A percentile compares a stretch with the other conserved stretches of the same genome.
Evolutionary conservation across 2,797 vertebrate genomes (phyloP).

Genomic region (Arnoldichthys spilopterus): DNA sequence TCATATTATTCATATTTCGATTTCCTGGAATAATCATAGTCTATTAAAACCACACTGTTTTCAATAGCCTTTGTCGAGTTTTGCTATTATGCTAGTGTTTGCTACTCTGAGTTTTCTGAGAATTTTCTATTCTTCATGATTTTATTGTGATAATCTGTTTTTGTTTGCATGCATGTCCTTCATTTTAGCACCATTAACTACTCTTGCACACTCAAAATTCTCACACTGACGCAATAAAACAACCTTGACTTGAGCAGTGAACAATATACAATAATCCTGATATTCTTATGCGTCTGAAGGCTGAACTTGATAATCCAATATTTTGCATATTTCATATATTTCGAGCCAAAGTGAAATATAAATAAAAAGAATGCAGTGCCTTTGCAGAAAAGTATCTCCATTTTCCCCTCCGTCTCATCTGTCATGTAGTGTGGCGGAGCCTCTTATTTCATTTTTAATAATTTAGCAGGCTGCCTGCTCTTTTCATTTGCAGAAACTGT

Average conservation of each 20-base stretch:
- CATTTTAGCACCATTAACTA: not conserved
- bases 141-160: not conserved
- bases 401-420: slow-evolving; percentile 50
- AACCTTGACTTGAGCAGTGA: not conserved
- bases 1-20: too few relatives aligned
- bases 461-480: slow-evolving; percentile 57
- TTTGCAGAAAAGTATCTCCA: slow-evolving; percentile 56
- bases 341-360: slow-evolving; percentile 44
- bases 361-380: slow-evolving; percentile 47
- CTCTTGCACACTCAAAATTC: not conserved
- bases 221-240: not conserved
- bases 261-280: not conserved
- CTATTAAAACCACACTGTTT: too few relatives aligned
- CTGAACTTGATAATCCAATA: slow-evolving; percentile 11
- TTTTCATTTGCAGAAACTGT: slow-evolving; percentile 53
- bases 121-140: not conserved
- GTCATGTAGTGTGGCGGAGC: slow-evolving; percentile 54
- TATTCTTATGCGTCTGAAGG: slow-evolving; percentile 24
- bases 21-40: too few relatives aligned
- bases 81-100: not conserved
- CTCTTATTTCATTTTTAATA: slow-evolving; percentile 62
- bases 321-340: slow-evolving; percentile 45
- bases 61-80: too few relatives aligned
- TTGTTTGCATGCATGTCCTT: not conserved
- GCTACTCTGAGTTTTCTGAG: not conserved